These are phyloP conservation scores for Microtus oregoni DNA, from an alignment of 2,113 vertebrate species.

Conservation along the genomic window DNA sequence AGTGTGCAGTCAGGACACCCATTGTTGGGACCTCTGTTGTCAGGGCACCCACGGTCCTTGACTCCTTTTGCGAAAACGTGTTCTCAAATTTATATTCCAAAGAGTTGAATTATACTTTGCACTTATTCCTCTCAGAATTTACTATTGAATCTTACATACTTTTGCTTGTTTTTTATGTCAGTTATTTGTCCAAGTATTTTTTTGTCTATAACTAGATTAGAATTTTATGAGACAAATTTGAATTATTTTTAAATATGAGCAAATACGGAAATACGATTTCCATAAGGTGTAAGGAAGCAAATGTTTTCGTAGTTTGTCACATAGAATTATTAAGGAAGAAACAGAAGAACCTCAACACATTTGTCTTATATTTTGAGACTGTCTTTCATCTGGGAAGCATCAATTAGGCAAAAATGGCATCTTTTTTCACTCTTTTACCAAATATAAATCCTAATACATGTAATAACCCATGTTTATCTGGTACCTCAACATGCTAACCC, in stretches of 20 bases:
- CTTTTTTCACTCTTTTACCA: background rate
- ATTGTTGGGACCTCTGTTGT: background rate
- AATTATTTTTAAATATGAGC: background rate
- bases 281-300: background rate
- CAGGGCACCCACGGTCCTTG: conserved; percentile 10
- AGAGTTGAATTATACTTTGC: background rate
- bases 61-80: conserved; percentile 14
- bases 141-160: background rate
- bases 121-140: conserved; percentile 13
- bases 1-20: background rate
- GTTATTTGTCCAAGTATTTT: conserved; percentile 25
- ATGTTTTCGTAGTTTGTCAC: background rate
- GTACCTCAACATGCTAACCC: background rate
- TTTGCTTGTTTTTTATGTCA: conserved; percentile 13
- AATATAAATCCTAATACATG: background rate
- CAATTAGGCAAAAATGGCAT: background rate
- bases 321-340: conserved; percentile 37
- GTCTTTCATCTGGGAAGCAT: conserved; percentile 11
- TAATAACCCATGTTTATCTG: background rate
- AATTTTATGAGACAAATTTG: conserved; percentile 20
- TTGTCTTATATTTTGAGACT: background rate
- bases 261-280: background rate
- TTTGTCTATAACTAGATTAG: background rate
- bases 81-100: conserved; percentile 25
- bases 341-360: background rate